Evolutionary conservation across 2,888 invertebrate species (phyloP).

Genomic region (Lepidonotus clava): DNA sequence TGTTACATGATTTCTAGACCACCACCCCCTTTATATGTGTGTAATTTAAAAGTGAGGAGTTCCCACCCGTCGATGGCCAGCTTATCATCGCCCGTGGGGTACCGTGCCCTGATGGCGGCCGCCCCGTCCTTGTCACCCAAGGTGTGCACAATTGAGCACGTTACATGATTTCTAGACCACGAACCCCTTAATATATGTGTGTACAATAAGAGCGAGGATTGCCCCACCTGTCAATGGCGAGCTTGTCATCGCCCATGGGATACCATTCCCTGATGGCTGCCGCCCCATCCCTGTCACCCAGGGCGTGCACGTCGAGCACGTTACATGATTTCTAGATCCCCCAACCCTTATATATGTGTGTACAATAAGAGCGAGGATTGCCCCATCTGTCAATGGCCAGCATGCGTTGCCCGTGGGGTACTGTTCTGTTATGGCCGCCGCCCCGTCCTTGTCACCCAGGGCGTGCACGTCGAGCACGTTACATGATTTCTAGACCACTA

Average conservation of each 20-base stretch:
- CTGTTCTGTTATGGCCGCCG: not conserved
- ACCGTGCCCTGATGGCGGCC: not conserved
- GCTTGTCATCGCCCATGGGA: not conserved
- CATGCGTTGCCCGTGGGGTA: not conserved
- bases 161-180: no score
- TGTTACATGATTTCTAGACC: no score
- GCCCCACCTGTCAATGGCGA: not conserved
- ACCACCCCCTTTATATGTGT: no score
- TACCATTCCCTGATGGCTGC: not conserved
- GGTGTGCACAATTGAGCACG: not conserved
- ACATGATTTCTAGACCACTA: no score
- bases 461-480: not conserved
- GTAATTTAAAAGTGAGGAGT: no score
- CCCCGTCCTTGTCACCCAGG: not conserved
- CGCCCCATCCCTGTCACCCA: not conserved
- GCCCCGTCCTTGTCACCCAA: not conserved
- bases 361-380: no score
- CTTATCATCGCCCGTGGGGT: not conserved
- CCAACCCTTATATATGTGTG: no score
- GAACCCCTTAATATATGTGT: no score
- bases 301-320: not conserved
- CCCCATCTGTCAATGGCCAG: not conserved
- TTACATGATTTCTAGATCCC: no score
- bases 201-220: no score
- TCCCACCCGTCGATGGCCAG: not conserved